Percentiles rank a stretch among this genome's conserved stretches.
Conservation (phyloP, 2,888 invertebrate genomes). For the Drosophila kokeensis region DNA sequence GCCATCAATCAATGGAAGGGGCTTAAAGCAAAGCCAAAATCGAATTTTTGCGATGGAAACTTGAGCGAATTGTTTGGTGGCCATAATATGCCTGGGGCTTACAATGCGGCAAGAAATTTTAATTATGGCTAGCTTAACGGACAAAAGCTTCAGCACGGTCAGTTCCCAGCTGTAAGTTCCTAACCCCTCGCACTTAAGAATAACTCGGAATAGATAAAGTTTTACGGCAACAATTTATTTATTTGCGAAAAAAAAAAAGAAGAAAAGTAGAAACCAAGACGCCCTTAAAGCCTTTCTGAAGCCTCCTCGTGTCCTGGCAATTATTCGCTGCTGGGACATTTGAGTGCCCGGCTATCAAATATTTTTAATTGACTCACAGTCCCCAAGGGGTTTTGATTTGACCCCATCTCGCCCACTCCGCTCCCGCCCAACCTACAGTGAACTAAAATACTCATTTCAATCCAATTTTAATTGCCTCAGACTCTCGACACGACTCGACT, state of each 20-base stretch:
- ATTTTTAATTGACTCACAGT: constrained; percentile 79
- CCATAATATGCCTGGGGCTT: constrained; percentile 67
- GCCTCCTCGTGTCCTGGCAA: constrained; percentile 51
- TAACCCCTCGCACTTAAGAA: neutral
- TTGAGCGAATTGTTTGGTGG: constrained; percentile 35
- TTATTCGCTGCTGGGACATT: constrained; percentile 46
- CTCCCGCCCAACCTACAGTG: neutral
- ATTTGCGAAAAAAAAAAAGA: constrained; percentile 48
- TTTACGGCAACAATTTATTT: constrained; percentile 69
- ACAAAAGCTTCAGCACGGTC: constrained; percentile 62
- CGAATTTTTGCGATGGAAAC: constrained; percentile 30
- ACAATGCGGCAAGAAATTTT: constrained; percentile 69
- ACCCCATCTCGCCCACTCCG: neutral
- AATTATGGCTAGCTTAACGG: constrained; percentile 75
- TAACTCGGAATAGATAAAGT: constrained; percentile 59
- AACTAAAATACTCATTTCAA: constrained; percentile 70
- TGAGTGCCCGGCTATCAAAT: constrained; percentile 65
- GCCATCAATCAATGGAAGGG: constrained; percentile 65
- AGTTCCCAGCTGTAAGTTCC: constrained; percentile 31
- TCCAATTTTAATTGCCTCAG: constrained; percentile 69
- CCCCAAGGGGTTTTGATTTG: constrained; percentile 30
- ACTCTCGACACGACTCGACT: constrained; percentile 23
- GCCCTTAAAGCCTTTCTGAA: constrained; percentile 21
- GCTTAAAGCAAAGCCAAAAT: constrained; percentile 53
- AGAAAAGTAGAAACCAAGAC: neutral